phyloP scores from a whole-genome alignment of 2,888 invertebrate genomes.

The Drosophila diplacantha region DNA sequence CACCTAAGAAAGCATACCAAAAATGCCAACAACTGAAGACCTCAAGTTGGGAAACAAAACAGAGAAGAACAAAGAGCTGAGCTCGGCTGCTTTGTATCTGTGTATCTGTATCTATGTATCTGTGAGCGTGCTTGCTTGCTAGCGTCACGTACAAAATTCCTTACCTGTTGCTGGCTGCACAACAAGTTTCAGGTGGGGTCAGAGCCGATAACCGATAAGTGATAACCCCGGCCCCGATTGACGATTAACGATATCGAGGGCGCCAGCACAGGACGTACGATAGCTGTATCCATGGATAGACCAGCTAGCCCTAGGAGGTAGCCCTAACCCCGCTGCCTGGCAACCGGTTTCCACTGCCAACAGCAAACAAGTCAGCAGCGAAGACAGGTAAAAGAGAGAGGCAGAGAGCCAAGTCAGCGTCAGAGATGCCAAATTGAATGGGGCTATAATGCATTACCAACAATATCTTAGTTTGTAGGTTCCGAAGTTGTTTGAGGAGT shows the following conservation, averaged over 20 bases:
- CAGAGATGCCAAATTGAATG: slow-evolving; percentile 7
- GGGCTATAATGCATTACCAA: neutral
- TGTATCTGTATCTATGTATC: slow-evolving; percentile 16
- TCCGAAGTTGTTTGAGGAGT: too few species aligned
- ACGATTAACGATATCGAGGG: slow-evolving; percentile 32
- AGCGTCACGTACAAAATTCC: slow-evolving; percentile 26
- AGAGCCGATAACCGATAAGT: slow-evolving; percentile 31
- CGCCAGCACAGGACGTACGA: slow-evolving; percentile 40
- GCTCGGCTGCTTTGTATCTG: slow-evolving; percentile 13
- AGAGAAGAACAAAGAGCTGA: slow-evolving; percentile 31
- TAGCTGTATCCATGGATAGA: slow-evolving; percentile 20
- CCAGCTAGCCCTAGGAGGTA: slow-evolving; percentile 42
- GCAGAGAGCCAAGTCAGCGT: slow-evolving; percentile 14
- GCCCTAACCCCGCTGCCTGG: slow-evolving; percentile 28
- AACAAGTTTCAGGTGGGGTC: slow-evolving; percentile 47
- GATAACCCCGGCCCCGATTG: slow-evolving; percentile 37
- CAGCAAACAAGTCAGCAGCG: slow-evolving; percentile 1
- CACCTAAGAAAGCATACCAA: slow-evolving; percentile 36
- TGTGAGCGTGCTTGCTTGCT: slow-evolving; percentile 30
- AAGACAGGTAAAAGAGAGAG: slow-evolving; percentile 2
- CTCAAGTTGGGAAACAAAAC: slow-evolving; percentile 27
- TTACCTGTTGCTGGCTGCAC: slow-evolving; percentile 45
- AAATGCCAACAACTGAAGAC: slow-evolving; percentile 31
- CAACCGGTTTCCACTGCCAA: slow-evolving; percentile 25
- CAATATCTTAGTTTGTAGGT: neutral